phyloP scores from a whole-genome alignment of 2,888 invertebrate genomes.

The Agrochola macilenta region DNA sequence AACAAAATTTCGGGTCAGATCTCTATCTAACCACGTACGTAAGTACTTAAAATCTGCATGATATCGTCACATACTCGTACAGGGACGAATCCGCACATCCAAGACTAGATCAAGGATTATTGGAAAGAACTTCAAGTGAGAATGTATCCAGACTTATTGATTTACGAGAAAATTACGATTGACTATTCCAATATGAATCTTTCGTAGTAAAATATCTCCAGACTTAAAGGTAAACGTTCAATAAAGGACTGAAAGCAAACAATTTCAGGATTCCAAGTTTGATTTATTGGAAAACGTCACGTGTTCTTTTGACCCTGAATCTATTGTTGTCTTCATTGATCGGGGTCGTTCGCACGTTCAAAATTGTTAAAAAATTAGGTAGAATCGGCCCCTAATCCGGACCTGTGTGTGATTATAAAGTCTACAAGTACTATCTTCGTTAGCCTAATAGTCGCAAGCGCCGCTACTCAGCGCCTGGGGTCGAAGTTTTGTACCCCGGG shows the following conservation, averaged over 20 bases:
- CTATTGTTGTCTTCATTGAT: constrained; percentile 48
- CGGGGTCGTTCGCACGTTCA: constrained; percentile 30
- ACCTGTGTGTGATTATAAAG: constrained; percentile 44
- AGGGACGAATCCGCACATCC: constrained; percentile 34
- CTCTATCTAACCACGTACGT: constrained; percentile 64
- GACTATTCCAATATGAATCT: constrained; percentile 25
- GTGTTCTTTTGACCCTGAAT: constrained; percentile 47
- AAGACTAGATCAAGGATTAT: constrained; percentile 33
- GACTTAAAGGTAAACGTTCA: constrained; percentile 16
- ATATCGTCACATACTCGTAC: constrained; percentile 23
- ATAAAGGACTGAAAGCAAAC: constrained; percentile 18
- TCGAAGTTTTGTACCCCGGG: no score
- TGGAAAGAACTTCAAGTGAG: constrained; percentile 13
- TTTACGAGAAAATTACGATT: constrained; percentile 31
- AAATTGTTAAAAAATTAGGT: constrained; percentile 43
- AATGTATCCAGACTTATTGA: constrained; percentile 28
- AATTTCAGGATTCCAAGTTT: constrained; percentile 25
- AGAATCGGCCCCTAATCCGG: constrained; percentile 32
- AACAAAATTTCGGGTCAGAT: constrained; percentile 59
- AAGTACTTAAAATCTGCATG: constrained; percentile 37
- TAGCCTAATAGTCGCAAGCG: neutral
- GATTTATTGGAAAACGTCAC: constrained; percentile 49
- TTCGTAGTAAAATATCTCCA: constrained; percentile 30
- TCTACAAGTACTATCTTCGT: constrained; percentile 11
- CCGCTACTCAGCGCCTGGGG: no score